Evolutionary conservation across 92 coral and sea anemone species (phyloP).

Genomic region (Phenganax marumi): DNA sequence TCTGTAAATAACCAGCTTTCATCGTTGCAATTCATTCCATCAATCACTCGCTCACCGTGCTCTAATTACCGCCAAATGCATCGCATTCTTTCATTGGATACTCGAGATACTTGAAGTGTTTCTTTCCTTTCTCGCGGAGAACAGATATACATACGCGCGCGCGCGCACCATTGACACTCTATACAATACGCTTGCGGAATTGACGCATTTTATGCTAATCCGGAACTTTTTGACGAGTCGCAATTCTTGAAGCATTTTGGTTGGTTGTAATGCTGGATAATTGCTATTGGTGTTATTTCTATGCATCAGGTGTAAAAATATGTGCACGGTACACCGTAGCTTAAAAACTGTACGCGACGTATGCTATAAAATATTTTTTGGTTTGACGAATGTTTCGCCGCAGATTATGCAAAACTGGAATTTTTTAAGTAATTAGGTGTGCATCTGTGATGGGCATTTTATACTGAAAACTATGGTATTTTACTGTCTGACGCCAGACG

Average conservation of each 20-base stretch:
- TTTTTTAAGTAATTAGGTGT: neutral
- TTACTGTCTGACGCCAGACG: neutral
- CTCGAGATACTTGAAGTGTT: constrained; percentile 28
- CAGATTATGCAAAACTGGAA: neutral
- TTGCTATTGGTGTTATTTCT: too few species aligned
- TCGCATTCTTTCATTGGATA: constrained; percentile 37
- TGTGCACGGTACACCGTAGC: too few species aligned
- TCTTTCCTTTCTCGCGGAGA: neutral
- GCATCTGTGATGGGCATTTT: too few species aligned
- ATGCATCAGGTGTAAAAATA: too few species aligned
- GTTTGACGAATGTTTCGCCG: too few species aligned
- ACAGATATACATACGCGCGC: too few species aligned
- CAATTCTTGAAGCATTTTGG: too few species aligned
- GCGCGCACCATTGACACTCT: too few species aligned
- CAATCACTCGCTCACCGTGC: constrained; percentile 32
- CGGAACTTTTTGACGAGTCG: too few species aligned
- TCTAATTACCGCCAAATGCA: constrained; percentile 39
- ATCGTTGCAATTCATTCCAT: constrained; percentile 40
- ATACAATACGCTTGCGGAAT: neutral
- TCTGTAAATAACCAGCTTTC: constrained; percentile 46
- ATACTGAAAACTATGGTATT: neutral
- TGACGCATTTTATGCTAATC: constrained; percentile 3
- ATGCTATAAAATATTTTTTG: too few species aligned
- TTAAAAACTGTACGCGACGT: too few species aligned
- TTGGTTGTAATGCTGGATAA: too few species aligned